Evolutionary conservation across 2,797 vertebrate genomes (phyloP).

Genomic region (Hoplostethus atlanticus): DNA sequence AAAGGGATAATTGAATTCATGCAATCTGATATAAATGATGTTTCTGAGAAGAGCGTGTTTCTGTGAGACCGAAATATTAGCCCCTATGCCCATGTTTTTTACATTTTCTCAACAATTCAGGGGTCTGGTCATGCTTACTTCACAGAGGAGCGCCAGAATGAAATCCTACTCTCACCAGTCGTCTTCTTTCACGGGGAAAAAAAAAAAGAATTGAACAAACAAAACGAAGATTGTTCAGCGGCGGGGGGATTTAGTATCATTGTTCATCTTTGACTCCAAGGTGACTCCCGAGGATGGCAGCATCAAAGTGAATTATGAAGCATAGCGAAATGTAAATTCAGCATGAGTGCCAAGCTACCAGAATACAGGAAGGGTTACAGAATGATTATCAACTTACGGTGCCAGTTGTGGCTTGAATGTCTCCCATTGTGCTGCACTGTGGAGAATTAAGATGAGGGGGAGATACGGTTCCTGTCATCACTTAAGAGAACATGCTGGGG

Average conservation of each 20-base stretch:
- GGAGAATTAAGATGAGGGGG: conserved; percentile 61
- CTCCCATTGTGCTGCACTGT: conserved; percentile 42
- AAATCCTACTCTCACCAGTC: no score
- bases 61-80: not conserved
- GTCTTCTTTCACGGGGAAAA: not conserved
- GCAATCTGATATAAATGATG: conserved; percentile 25
- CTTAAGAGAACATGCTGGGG: conserved; percentile 63
- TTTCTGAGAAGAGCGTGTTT: conserved; percentile 24
- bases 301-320: conserved; percentile 53
- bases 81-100: not conserved
- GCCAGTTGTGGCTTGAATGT: conserved; percentile 62
- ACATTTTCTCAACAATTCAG: not conserved
- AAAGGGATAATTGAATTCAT: conserved; percentile 21
- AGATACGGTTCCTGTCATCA: conserved; percentile 70
- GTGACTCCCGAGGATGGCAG: conserved; percentile 32
- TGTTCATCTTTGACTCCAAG: conserved; percentile 5
- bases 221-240: not conserved
- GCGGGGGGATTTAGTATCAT: conserved; percentile 2
- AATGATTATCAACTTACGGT: conserved; percentile 35
- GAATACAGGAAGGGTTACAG: conserved; percentile 26
- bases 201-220: no score
- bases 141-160: no score
- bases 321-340: conserved; percentile 42
- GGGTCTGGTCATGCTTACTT: not conserved
- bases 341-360: conserved; percentile 35